Conservation (phyloP, 2,113 vertebrate species). For the Passerina amoena region DNA sequence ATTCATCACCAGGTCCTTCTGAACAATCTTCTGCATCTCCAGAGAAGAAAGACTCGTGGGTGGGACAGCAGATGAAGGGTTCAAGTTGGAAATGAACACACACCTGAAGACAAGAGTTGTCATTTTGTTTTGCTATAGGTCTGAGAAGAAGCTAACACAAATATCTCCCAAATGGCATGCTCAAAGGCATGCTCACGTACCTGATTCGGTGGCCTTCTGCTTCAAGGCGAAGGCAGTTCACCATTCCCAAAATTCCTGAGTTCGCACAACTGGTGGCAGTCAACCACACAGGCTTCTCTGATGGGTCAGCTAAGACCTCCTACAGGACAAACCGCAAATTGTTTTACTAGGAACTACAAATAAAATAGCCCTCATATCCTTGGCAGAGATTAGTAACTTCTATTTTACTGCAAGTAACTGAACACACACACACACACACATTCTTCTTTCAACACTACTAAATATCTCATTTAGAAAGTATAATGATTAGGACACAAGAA, state of each 20-base stretch:
- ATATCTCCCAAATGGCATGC: background rate
- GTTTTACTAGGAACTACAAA: background rate
- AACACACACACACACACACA: background rate
- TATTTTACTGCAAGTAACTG: background rate
- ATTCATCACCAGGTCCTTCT: slow-evolving; percentile 86
- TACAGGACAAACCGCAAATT: background rate
- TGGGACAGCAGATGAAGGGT: slow-evolving; percentile 68
- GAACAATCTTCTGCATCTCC: slow-evolving; percentile 77
- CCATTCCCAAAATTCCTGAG: slow-evolving; percentile 91
- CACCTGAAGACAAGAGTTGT: slow-evolving; percentile 76
- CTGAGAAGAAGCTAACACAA: background rate
- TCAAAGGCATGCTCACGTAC: slow-evolving; percentile 55
- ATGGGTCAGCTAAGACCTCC: slow-evolving; percentile 73
- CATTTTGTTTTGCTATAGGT: background rate
- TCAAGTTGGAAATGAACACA: slow-evolving; percentile 86
- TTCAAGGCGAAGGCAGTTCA: slow-evolving; percentile 93
- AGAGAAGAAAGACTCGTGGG: slow-evolving; percentile 47
- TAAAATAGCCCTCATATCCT: background rate
- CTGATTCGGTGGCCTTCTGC: slow-evolving; percentile 87
- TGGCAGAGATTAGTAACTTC: background rate
- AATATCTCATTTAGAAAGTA: background rate
- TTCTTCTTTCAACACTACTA: background rate
- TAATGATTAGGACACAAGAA: background rate
- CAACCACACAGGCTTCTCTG: slow-evolving; percentile 84
- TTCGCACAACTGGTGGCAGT: slow-evolving; percentile 76